phyloP scores from a whole-genome alignment of 2,797 vertebrate species.

The Varecia variegata region DNA sequence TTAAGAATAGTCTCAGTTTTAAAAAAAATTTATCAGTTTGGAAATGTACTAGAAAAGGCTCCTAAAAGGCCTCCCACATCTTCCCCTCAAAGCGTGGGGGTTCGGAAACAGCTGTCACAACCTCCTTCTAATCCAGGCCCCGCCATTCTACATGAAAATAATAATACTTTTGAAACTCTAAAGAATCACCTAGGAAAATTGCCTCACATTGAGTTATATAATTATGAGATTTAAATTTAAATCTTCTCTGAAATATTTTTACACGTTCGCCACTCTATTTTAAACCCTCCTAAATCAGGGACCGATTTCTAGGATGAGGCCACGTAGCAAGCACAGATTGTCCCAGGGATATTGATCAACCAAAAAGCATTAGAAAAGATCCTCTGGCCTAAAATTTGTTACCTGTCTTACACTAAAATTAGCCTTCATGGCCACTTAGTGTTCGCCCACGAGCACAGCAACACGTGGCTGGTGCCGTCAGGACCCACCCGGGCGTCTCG shows the following conservation, averaged over 20 bases:
- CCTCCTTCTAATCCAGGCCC: not conserved
- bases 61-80: not conserved
- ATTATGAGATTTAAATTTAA: not conserved
- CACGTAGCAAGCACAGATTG: not conserved
- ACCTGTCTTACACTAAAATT: not conserved
- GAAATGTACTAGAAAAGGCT: not conserved
- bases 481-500: accelerated
- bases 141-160: not conserved
- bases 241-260: not conserved
- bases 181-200: not conserved
- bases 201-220: not conserved
- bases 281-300: not conserved
- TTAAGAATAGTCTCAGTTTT: not conserved
- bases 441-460: not conserved
- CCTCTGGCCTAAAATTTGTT: not conserved
- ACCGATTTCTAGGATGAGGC: not conserved
- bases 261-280: not conserved
- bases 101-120: not conserved
- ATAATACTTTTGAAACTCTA: not conserved
- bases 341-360: not conserved
- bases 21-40: not conserved
- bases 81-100: not conserved
- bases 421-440: not conserved
- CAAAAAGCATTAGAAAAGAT: not conserved
- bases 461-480: accelerated